phyloP scores from a whole-genome alignment of 2,888 invertebrate species.

The Cryptophagus acutangulus region DNA sequence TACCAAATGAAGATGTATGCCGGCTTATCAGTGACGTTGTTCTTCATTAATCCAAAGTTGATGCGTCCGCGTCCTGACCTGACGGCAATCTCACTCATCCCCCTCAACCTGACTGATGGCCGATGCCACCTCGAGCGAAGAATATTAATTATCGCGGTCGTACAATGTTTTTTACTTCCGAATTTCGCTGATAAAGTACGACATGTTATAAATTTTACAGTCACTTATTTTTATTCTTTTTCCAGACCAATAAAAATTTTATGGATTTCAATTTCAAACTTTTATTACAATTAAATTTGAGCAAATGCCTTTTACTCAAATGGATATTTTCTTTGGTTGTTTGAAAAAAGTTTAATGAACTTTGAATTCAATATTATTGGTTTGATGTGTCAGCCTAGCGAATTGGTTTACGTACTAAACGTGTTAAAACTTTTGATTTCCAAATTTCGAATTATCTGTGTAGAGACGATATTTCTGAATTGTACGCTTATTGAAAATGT shows the following conservation, averaged over 20 bases:
- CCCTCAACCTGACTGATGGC: slow-evolving; percentile 22
- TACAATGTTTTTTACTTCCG: too few species aligned
- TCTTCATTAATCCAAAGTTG: slow-evolving; percentile 29
- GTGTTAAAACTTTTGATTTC: background rate
- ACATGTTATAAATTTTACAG: background rate
- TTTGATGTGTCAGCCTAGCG: slow-evolving; percentile 1
- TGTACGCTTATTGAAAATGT: slow-evolving; percentile 1
- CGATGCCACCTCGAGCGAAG: slow-evolving; percentile 26
- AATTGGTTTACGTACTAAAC: background rate
- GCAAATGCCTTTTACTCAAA: too few species aligned
- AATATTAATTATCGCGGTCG: slow-evolving; percentile 37
- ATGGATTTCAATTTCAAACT: slow-evolving; percentile 6
- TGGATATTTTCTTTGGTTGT: too few species aligned
- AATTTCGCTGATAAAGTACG: background rate
- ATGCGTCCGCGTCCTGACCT: slow-evolving; percentile 19
- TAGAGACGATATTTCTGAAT: background rate
- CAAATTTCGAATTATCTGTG: too few species aligned
- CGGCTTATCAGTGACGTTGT: slow-evolving; percentile 28
- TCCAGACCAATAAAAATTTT: background rate
- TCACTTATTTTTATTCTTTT: too few species aligned
- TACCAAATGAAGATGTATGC: slow-evolving; percentile 31
- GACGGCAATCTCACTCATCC: slow-evolving; percentile 14
- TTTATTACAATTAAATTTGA: slow-evolving; percentile 9
- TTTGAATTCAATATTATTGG: slow-evolving; percentile 2
- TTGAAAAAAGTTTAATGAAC: slow-evolving; percentile 10